A percentile compares a stretch with the other conserved stretches of the same genome.
phyloP scores from a whole-genome alignment of 2,888 invertebrate genomes.

The Polyommatus iphigenia region DNA sequence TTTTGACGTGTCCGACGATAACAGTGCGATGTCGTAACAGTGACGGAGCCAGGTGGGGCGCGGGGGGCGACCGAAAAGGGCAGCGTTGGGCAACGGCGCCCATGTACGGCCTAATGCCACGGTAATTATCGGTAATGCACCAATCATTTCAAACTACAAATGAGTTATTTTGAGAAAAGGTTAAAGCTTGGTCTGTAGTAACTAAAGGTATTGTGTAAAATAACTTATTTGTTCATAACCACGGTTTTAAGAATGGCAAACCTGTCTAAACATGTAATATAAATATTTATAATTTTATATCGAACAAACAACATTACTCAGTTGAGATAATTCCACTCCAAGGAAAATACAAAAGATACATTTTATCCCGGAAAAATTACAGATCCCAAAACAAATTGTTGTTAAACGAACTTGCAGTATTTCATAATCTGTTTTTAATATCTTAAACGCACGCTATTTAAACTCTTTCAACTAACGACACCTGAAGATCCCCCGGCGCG shows the following conservation, averaged over 20 bases:
- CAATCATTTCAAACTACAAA: background rate
- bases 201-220: background rate
- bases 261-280: too few relatives aligned
- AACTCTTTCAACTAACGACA: background rate
- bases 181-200: background rate
- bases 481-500: background rate
- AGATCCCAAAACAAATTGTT: too few relatives aligned
- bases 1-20: background rate
- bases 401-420: too few relatives aligned
- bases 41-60: background rate
- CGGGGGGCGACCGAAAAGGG: background rate
- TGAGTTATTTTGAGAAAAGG: slow-evolving; percentile 10
- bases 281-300: too few relatives aligned
- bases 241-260: background rate
- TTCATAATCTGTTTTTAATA: background rate
- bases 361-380: too few relatives aligned
- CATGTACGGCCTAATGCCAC: slow-evolving; percentile 12
- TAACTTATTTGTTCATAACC: too few relatives aligned
- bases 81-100: slow-evolving; percentile 11
- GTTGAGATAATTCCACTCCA: too few relatives aligned
- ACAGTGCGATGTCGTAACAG: background rate
- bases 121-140: slow-evolving; percentile 14
- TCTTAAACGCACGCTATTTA: background rate
- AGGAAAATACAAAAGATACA: too few relatives aligned
- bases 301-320: too few relatives aligned